phyloP scores from a whole-genome alignment of 2,113 vertebrate species.

The Bagarius yarrelli region DNA sequence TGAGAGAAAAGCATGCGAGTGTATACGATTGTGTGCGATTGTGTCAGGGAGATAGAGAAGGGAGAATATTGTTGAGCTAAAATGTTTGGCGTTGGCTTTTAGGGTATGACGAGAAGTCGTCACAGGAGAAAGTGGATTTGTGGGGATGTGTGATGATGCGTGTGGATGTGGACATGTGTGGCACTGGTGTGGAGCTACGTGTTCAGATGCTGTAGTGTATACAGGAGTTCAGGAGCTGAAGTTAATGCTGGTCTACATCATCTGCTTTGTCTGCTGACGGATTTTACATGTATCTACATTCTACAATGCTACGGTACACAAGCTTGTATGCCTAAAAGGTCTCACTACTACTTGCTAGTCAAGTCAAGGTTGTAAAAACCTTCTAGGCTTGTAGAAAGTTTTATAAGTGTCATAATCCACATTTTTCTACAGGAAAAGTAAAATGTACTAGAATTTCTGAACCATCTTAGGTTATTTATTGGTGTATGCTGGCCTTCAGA shows the following conservation, averaged over 20 bases:
- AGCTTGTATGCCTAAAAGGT: background rate
- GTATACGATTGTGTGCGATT: conserved; percentile 40
- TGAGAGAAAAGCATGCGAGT: conserved; percentile 40
- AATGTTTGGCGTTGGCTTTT: conserved; percentile 73
- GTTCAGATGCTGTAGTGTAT: background rate
- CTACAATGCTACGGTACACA: background rate
- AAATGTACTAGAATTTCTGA: background rate
- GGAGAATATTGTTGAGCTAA: conserved; percentile 65
- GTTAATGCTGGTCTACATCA: conserved; percentile 19
- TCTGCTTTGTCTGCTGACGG: background rate
- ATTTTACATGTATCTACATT: background rate
- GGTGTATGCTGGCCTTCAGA: background rate
- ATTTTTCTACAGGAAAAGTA: background rate
- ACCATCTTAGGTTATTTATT: background rate
- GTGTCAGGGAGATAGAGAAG: conserved; percentile 49
- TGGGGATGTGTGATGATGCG: conserved; percentile 19
- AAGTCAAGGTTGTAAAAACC: background rate
- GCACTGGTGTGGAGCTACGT: background rate
- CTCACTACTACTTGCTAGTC: background rate
- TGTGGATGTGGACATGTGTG: conserved; percentile 4
- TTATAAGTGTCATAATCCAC: background rate
- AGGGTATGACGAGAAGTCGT: conserved; percentile 19
- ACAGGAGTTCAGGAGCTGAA: conserved; percentile 17
- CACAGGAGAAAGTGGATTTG: conserved; percentile 32
- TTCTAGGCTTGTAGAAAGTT: background rate